Percentiles rank a stretch among this genome's conserved stretches.
These are phyloP conservation scores for Diachasma alloeum DNA, from an alignment of 1,140 invertebrate genomes.

Conservation along the genomic window DNA sequence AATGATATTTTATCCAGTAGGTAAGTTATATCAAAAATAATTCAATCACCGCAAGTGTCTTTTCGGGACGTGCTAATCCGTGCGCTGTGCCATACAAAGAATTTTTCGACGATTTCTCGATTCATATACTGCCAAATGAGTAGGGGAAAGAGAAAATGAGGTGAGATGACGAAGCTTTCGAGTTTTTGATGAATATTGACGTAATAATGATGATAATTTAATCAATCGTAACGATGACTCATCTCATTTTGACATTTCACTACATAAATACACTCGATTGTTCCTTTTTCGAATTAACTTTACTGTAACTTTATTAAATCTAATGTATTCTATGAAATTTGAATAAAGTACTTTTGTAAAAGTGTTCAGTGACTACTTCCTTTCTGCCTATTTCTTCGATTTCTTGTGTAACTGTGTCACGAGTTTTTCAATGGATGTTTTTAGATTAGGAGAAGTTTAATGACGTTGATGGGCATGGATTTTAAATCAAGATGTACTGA, in stretches of 20 bases:
- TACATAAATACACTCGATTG: background rate
- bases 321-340: background rate
- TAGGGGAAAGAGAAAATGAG: background rate
- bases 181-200: too few species aligned
- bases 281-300: background rate
- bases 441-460: too few species aligned
- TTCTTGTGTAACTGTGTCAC: too few species aligned
- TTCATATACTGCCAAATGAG: conserved; percentile 17
- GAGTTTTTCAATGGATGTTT: too few species aligned
- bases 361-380: background rate
- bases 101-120: background rate
- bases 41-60: background rate
- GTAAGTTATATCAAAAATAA: conserved; percentile 6
- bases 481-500: too few species aligned
- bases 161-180: background rate
- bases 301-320: background rate
- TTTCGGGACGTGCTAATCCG: background rate
- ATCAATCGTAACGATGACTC: too few species aligned
- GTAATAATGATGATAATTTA: too few species aligned
- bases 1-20: conserved; percentile 8
- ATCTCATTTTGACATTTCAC: background rate
- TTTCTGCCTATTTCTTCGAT: background rate
- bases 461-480: too few species aligned
- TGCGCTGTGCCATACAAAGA: conserved; percentile 1
- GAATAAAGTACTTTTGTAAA: conserved; percentile 5